Evolutionary conservation across 2,113 vertebrate genomes (phyloP).

Genomic region (Microcebus jonahi): DNA sequence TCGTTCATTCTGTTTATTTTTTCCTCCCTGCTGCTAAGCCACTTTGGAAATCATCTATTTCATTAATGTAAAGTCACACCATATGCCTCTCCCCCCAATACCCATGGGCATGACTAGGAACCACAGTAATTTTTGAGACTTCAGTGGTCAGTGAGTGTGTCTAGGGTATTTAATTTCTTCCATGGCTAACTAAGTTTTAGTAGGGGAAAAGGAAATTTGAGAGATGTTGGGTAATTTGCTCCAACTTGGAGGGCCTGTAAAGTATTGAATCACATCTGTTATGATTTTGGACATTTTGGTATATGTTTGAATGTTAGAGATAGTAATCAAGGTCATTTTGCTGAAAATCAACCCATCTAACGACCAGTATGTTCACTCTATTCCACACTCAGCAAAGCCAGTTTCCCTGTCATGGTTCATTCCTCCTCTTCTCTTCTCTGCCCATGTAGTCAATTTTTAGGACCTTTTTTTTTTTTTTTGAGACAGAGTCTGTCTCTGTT

Average conservation of each 20-base stretch:
- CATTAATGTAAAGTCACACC: constrained; percentile 6
- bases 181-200: constrained; percentile 19
- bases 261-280: not conserved
- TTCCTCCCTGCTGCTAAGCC: not conserved
- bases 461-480: not conserved
- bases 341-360: not conserved
- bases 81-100: not conserved
- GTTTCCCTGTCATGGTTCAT: not conserved
- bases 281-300: not conserved
- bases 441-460: not conserved
- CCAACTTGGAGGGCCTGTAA: not conserved
- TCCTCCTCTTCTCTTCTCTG: not conserved
- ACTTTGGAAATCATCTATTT: not conserved
- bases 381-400: not conserved
- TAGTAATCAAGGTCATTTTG: not conserved
- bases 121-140: not conserved
- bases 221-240: constrained; percentile 10
- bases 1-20: not conserved
- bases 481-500: too few relatives aligned
- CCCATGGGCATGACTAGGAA: not conserved
- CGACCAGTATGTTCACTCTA: not conserved
- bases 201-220: not conserved
- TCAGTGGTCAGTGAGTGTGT: not conserved
- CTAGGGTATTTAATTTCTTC: constrained; percentile 5
- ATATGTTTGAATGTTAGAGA: not conserved